These are phyloP conservation scores for Drosophila emarginata DNA, from an alignment of 2,888 invertebrate species.

Conservation along the genomic window DNA sequence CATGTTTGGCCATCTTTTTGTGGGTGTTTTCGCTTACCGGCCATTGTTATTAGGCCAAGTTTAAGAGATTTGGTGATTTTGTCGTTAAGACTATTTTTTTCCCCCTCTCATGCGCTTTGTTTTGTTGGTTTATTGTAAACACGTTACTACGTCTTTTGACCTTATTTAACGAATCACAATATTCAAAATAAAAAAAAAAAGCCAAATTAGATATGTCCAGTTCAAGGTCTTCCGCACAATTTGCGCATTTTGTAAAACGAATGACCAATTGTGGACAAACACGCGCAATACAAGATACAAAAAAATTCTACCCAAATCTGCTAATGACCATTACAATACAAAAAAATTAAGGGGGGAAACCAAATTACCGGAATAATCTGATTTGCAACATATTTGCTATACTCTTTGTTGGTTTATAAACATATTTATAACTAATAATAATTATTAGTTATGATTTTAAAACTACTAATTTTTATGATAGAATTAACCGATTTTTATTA, in stretches of 20 bases:
- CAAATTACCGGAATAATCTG: not conserved
- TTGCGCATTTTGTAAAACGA: slow-evolving; percentile 38
- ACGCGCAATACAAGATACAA: slow-evolving; percentile 10
- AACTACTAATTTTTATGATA: too few relatives aligned
- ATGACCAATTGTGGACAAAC: slow-evolving; percentile 33
- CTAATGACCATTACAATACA: slow-evolving; percentile 24
- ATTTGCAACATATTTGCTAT: not conserved
- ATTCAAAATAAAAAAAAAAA: slow-evolving; percentile 28
- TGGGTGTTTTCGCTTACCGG: slow-evolving; percentile 56
- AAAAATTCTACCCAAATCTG: slow-evolving; percentile 43
- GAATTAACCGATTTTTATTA: too few relatives aligned
- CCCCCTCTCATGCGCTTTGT: not conserved
- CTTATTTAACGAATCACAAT: slow-evolving; percentile 56
- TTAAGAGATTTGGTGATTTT: slow-evolving; percentile 41
- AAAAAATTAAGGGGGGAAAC: not conserved
- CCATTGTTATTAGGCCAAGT: slow-evolving; percentile 48
- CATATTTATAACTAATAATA: too few relatives aligned
- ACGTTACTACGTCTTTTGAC: slow-evolving; percentile 61
- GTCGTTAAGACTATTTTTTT: slow-evolving; percentile 14
- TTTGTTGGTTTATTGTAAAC: slow-evolving; percentile 62
- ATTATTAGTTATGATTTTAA: not conserved
- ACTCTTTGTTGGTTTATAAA: not conserved
- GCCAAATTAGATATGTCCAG: slow-evolving; percentile 41
- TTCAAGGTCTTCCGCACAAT: slow-evolving; percentile 59
- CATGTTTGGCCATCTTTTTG: slow-evolving; percentile 57